phyloP scores from a whole-genome alignment of 2,888 invertebrate genomes.

The Xanthorhoe designata region DNA sequence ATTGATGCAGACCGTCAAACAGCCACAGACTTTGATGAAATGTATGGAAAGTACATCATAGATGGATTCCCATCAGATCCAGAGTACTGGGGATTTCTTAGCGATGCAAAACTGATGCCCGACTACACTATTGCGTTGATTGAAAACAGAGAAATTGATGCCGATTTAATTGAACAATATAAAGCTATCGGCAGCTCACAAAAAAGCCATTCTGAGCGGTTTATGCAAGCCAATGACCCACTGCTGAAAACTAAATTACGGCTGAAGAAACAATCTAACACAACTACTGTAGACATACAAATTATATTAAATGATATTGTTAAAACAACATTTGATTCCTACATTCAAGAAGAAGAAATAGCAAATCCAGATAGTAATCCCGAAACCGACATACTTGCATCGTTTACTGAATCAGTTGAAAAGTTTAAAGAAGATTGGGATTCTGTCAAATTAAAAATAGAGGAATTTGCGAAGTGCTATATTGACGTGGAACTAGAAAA shows the following conservation, averaged over 20 bases:
- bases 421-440: conserved; percentile 73
- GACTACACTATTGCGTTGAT: conserved; percentile 84
- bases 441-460: conserved; percentile 71
- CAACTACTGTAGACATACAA: conserved; percentile 49
- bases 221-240: conserved; percentile 62
- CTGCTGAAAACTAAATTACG: conserved; percentile 63
- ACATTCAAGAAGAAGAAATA: conserved; percentile 33
- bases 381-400: conserved; percentile 45
- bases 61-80: conserved; percentile 84
- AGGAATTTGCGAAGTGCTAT: conserved; percentile 67
- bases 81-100: conserved; percentile 78
- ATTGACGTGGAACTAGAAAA: conserved; percentile 78
- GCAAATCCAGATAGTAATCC: conserved; percentile 49
- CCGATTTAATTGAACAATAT: conserved; percentile 65
- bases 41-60: conserved; percentile 85
- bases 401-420: conserved; percentile 62
- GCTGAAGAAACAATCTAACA: conserved; percentile 41
- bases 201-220: conserved; percentile 64
- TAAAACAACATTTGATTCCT: conserved; percentile 40
- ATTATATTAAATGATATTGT: conserved; percentile 55
- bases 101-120: conserved; percentile 73
- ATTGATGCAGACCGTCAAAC: conserved; percentile 65
- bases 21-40: conserved; percentile 53
- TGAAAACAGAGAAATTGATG: conserved; percentile 77
- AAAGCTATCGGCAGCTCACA: conserved; percentile 57